Evolutionary conservation across 1,140 invertebrate species (phyloP), one percentile per base, ranked within the genome.

Genomic region (Drosophila quadrilineata): DNA sequence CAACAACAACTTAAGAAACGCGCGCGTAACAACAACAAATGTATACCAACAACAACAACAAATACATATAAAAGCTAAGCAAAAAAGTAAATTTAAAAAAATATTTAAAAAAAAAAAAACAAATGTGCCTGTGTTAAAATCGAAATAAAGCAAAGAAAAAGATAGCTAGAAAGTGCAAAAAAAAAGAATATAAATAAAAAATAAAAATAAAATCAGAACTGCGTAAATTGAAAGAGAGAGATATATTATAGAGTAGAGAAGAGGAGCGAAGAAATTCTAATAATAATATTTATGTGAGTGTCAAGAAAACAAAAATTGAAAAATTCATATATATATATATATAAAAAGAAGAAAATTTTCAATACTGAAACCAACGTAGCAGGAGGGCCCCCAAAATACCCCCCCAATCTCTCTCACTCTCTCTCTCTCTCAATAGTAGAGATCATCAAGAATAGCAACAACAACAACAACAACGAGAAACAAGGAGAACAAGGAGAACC

Each of bases 121-220:
- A 85, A 87, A 87, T 87, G 85, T 87, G 85, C 85, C 85, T 87
- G 84, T 87, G 85, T 79, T 84, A 76, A 80, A 74, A 60, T 35
- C 69, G 69, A 53, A 71, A 53, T 28, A 67, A 60, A 35, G 46
- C 49, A 21, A 28, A 48, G 43, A 60, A 73, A 31, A 21, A 53
- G 35, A 52, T 43, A 54, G 52, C 14, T 17, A 38, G 22, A 43
- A 28, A 43, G 35, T 60, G 48, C 49, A 69, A 54, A 73, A 24
- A 24, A 48, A 16, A 31, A 38, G 31, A 40, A 52, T 21, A 54
- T 31, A 29, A 45, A 36, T 12, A 67, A 45, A 45, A 28, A 63
- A 46, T 46, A 70, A 62, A 74, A 59, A 64, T 43, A 57, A 56
- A 41, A 62, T n/a, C n/a, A 54, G 31, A 52, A 58, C 46, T 48